A percentile compares a stretch with the other conserved stretches of the same genome.
These are phyloP conservation scores for Parazoanthus swiftii DNA, from an alignment of 92 coral and sea anemone species.

Conservation along the genomic window DNA sequence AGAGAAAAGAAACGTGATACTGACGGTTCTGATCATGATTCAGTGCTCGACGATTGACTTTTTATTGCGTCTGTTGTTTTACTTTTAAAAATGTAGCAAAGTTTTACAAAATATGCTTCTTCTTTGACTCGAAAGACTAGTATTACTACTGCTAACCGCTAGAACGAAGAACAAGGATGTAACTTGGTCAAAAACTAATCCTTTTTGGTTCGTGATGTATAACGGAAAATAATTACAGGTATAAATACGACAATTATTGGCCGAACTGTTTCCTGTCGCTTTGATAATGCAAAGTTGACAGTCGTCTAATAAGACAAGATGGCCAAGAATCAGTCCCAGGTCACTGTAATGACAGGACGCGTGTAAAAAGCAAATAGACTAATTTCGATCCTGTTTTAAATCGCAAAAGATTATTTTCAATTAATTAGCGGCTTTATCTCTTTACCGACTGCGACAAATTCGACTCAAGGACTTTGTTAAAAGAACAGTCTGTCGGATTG, in stretches of 20 bases:
- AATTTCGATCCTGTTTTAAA: background rate
- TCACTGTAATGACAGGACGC: constrained; percentile 28
- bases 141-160: background rate
- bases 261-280: constrained; percentile 28
- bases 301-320: background rate
- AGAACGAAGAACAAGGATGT: background rate
- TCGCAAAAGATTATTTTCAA: constrained; percentile 13
- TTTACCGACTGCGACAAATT: constrained; percentile 23
- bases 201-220: background rate
- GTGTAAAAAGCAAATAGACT: background rate
- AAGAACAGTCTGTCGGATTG: background rate
- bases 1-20: background rate
- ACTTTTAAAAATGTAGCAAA: too few species aligned
- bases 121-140: background rate
- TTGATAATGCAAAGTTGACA: constrained; percentile 27
- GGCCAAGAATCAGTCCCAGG: background rate
- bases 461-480: constrained; percentile 41
- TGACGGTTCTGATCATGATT: background rate
- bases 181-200: background rate
- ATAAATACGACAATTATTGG: background rate
- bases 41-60: background rate
- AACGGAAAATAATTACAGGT: background rate
- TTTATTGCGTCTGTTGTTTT: background rate
- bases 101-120: background rate
- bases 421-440: constrained; percentile 17